phyloP scores from a whole-genome alignment of 2,797 vertebrate genomes.

The Coilia nasus region DNA sequence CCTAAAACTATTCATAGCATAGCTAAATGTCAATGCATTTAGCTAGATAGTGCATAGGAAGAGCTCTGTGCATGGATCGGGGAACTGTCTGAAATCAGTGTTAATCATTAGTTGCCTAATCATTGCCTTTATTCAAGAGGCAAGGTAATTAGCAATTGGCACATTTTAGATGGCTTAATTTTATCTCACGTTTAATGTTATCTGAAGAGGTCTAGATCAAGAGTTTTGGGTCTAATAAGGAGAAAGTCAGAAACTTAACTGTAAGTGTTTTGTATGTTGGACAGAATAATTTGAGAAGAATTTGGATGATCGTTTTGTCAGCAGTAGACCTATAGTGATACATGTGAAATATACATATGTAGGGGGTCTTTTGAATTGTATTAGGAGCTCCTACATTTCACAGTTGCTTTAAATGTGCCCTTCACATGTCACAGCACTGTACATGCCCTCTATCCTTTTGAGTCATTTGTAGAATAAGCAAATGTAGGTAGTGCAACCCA shows the following conservation, averaged over 20 bases:
- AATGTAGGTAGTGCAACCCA: background rate
- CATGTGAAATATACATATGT: background rate
- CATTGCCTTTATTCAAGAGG: background rate
- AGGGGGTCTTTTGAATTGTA: background rate
- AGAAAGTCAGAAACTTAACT: too few species aligned
- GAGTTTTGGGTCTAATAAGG: too few species aligned
- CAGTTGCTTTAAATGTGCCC: background rate
- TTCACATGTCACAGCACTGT: background rate
- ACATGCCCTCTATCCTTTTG: background rate
- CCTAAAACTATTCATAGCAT: slow-evolving; percentile 52
- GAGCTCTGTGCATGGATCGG: background rate
- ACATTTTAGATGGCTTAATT: background rate
- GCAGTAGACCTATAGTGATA: background rate
- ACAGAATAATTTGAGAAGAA: too few species aligned
- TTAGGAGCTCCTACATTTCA: background rate
- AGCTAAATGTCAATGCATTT: slow-evolving; percentile 65
- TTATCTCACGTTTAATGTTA: background rate
- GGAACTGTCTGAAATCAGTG: background rate
- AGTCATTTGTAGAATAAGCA: slow-evolving; percentile 10
- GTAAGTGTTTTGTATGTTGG: too few species aligned
- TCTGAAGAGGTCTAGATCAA: too few species aligned
- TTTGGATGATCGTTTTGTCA: too few species aligned
- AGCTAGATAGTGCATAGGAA: slow-evolving; percentile 18
- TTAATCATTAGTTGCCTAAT: background rate
- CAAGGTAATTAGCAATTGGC: background rate